Evolutionary conservation across 2,113 vertebrate genomes (phyloP).

Genomic region (Heptranchias perlo): DNA sequence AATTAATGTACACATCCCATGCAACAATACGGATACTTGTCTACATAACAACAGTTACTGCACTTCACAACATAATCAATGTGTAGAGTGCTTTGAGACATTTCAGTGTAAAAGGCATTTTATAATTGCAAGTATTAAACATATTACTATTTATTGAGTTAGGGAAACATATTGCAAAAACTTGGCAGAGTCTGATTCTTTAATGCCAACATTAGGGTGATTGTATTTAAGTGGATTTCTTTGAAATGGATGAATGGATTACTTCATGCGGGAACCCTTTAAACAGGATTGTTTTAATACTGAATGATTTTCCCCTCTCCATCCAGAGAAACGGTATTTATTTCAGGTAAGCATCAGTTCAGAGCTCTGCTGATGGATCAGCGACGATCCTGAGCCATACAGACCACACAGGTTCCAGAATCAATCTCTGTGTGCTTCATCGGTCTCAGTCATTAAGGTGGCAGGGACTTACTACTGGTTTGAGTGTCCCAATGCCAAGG

Average conservation of each 20-base stretch:
- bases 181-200: neutral
- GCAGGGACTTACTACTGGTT: neutral
- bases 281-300: neutral
- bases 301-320: neutral
- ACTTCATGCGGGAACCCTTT: neutral
- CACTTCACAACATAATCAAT: neutral
- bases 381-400: neutral
- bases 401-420: neutral
- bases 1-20: neutral
- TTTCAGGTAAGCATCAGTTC: neutral
- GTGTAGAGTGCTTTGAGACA: neutral
- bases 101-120: neutral
- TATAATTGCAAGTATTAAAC: constrained; percentile 13
- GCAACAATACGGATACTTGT: neutral
- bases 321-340: neutral
- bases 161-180: neutral
- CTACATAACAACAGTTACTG: neutral
- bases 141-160: neutral
- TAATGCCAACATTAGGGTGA: neutral
- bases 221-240: neutral
- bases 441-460: neutral
- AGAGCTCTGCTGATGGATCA: neutral
- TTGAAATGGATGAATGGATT: neutral
- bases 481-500: neutral
- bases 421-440: neutral